These are phyloP conservation scores for Okamejei kenojei DNA, from an alignment of 2,797 vertebrate species.

Conservation along the genomic window DNA sequence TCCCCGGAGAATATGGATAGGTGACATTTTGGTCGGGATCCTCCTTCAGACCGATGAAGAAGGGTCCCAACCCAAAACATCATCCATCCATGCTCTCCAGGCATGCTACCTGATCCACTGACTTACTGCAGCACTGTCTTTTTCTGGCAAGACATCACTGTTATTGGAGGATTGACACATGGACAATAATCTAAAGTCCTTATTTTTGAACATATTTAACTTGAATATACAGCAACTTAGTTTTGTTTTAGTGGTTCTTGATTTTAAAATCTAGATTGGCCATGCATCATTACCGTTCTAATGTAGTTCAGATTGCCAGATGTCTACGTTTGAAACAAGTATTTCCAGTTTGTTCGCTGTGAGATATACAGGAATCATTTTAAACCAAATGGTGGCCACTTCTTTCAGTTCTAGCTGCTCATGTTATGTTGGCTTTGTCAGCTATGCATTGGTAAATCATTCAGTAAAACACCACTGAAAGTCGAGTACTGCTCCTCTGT, in stretches of 20 bases:
- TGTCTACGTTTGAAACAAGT: slow-evolving; percentile 22
- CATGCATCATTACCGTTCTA: background rate
- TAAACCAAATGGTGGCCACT: slow-evolving; percentile 9
- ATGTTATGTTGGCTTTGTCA: slow-evolving; percentile 53
- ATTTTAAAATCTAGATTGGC: slow-evolving; percentile 23
- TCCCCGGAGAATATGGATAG: no score
- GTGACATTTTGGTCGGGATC: no score
- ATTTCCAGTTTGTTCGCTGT: slow-evolving; percentile 27
- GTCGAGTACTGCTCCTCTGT: slow-evolving; percentile 79
- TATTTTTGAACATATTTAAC: background rate
- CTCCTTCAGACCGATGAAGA: no score
- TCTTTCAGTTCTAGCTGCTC: background rate
- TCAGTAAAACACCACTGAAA: slow-evolving; percentile 81
- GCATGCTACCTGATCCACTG: no score
- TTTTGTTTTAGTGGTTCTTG: slow-evolving; percentile 27
- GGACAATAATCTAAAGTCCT: background rate
- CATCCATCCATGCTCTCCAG: no score
- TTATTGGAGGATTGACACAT: slow-evolving; percentile 12
- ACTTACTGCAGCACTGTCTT: background rate
- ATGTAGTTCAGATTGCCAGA: background rate
- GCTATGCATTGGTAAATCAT: slow-evolving; percentile 63
- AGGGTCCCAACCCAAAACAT: no score
- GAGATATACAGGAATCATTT: background rate
- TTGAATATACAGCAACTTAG: background rate
- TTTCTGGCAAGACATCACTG: background rate